Evolutionary conservation across 2,888 invertebrate genomes (phyloP), one percentile per base, ranked within the genome.

Genomic region (Chironomus tentans): DNA sequence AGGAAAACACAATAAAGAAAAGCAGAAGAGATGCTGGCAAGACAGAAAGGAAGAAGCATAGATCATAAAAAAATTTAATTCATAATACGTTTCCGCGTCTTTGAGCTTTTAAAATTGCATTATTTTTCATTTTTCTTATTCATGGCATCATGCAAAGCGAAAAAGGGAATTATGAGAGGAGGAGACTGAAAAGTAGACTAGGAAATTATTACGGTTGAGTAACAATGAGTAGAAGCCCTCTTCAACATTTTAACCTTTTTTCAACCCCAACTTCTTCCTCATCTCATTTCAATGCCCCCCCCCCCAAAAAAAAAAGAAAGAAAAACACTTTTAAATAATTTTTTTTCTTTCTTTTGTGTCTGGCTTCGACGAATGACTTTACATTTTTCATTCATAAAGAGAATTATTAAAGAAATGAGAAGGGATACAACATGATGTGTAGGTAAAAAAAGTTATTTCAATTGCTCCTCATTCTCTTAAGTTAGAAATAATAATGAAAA

Each of bases 71-170:
- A 68, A 70, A 38, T 47, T 70, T 70, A 70, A 70, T 70, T 70
- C 70, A 70, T 70, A 70, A 70, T 70, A 70, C 50, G 18, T 50
- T 70, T 70, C 56, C 70, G 70, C 70, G 70, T 70, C 70, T 70
- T 70, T 70, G 70, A 48, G 47, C 48, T 70, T 22, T 24, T 22
- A 38, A 69, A 70, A 70, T 70, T 70, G 70, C 70, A 70, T 70
- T 56, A 70, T 70, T 70, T 56, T 70, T 70, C 28, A 28, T 68
- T 38, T 28, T 56, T 28, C 56, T 18, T 56, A 56, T 18, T 15
- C 38, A 38, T 28, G 15, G 70, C 65, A 24, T 24, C 13, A 24
- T 65, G 65, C 65, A 21, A 65, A 21, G 56, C 5, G n/a, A 50
- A 56, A 56, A 56, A 12, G 62, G 48, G 15, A 68, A 68, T n/a